Evolutionary conservation across 2,888 invertebrate species (phyloP).

Genomic region (Mythimna pallens): DNA sequence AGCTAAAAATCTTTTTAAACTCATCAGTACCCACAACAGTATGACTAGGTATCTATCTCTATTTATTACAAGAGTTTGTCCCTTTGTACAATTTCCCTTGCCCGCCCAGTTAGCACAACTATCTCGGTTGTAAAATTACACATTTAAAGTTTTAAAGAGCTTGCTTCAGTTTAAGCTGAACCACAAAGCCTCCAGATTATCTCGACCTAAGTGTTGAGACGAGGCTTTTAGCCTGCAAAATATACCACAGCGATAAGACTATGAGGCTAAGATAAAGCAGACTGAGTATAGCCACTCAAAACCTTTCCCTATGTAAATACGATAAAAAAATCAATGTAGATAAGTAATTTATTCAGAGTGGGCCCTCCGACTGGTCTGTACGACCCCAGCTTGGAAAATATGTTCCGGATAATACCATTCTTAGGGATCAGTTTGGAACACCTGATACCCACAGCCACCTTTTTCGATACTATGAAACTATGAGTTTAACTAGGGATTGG

Average conservation of each 20-base stretch:
- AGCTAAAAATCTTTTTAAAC: no score
- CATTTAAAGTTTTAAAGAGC: slow-evolving; percentile 50
- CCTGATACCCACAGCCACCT: slow-evolving; percentile 83
- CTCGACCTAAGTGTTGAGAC: slow-evolving; percentile 46
- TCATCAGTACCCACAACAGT: neutral
- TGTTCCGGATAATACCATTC: slow-evolving; percentile 86
- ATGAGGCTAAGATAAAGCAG: slow-evolving; percentile 49
- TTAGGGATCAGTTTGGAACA: slow-evolving; percentile 85
- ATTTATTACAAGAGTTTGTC: neutral
- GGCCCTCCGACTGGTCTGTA: slow-evolving; percentile 74
- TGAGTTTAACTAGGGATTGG: no score
- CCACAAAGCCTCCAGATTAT: slow-evolving; percentile 45
- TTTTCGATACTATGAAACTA: no score
- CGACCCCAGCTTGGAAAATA: slow-evolving; percentile 83
- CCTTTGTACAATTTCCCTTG: slow-evolving; percentile 9
- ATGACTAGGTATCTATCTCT: no score
- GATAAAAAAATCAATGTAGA: slow-evolving; percentile 76
- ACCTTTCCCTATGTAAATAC: slow-evolving; percentile 71
- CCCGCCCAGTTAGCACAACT: slow-evolving; percentile 29
- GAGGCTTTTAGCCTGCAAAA: slow-evolving; percentile 36
- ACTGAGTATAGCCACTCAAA: slow-evolving; percentile 59
- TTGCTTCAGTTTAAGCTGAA: slow-evolving; percentile 41
- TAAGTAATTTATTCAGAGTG: slow-evolving; percentile 87
- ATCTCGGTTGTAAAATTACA: slow-evolving; percentile 44
- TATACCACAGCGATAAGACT: slow-evolving; percentile 56